Evolutionary conservation across 35 echinoderm and acorn worm genomes (phyloP), one percentile per base, ranked within the genome.

Genomic region (Strongylocentrotus purpuratus): DNA sequence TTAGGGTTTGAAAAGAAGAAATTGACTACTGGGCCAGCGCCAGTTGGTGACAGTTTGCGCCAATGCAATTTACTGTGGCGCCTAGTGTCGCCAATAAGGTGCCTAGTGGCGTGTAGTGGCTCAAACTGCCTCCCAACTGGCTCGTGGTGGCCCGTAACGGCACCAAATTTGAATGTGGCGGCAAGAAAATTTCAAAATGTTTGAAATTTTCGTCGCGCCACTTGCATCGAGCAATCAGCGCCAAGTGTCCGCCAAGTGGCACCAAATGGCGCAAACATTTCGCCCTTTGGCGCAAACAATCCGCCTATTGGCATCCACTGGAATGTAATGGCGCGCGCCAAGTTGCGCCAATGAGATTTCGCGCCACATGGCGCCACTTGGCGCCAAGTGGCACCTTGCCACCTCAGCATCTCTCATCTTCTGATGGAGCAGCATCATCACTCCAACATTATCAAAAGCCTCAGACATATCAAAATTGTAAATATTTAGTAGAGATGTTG

Each of bases 201-300:
- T 41, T 41, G 35, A 41, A 41, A 41, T 41, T 41, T 41, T 41
- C 35, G 35, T 41, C 35, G 35, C 35, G 35, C 35, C 35, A 41
- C 35, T 3, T 41, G 35, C 35, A 41, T 41, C 35, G 35, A 41
- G 35, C 35, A 41, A 41, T 41, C 35, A 41, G 18, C 91, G 91
- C 91, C 35, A 93, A 93, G 91, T 93, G 91, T 93, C 91, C 91
- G 22, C 91, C 91, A 93, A 93, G 91, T 93, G 91, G 91, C 91
- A 93, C 91, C 47, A 93, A 93, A 88, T 88, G 3, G 87, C 87
- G n/a, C 87, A 28, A 88, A 88, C 87, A 88, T 88, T 32, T 88
- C 87, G 87, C 87, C 28, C 87, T 88, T 88, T 88, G 87, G 87
- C 91, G 46, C 91, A 93, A 93, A 93, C 91, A 50, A 93, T 93